Evolutionary conservation across 1,140 invertebrate genomes (phyloP), one percentile per base, ranked within the genome.

Genomic region (Plectrocnemia conspersa): DNA sequence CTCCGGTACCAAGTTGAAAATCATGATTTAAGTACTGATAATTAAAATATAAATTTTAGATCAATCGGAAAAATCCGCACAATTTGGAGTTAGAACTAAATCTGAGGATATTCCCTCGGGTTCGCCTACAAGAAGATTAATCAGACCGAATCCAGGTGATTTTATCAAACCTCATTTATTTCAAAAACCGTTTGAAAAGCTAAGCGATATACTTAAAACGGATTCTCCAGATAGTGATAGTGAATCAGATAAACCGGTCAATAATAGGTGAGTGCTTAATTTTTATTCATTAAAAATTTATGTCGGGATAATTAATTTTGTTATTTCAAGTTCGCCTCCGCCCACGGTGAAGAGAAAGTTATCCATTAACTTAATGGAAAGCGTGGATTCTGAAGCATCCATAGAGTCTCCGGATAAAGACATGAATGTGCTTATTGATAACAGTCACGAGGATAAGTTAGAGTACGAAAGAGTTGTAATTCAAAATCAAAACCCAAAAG

Each of bases 81-180:
- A n/a, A 44, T 5, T n/a, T 16, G 22, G 16, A 24, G 16, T 23
- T 2, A 23, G 32, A 7, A 25, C 36, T 32, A 45, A 44, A 35
- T 9, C 9, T 7, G 52, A 54, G 15, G 42, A 54, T 35, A n/a
- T n/a, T 3, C n/a, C 50, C 16, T 52, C 52, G 11, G 41, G 47
- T 45, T 59, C 60, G n/a, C 60, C 56, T 2, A 50, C 50, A n/a
- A 52, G 56, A 27, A 73, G 77, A 32, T 47, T 74, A 6, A 69
- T 79, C 1, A 74, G 75, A 48, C 77, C 78, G 0, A 71, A 77
- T 13, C 73, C 78, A 0, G 71, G 68, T 0, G 77, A 78, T 46
- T 80, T 79, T 56, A 77, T 79, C 36, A 77, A 76, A 59, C 77
- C 75, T 0, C 75, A 74, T 52, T 56, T 78, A 2, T 76, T 76